Base-by-base conservation (phyloP, 2,888 invertebrate genomes). In the Netelia fuscicornis region DNA sequence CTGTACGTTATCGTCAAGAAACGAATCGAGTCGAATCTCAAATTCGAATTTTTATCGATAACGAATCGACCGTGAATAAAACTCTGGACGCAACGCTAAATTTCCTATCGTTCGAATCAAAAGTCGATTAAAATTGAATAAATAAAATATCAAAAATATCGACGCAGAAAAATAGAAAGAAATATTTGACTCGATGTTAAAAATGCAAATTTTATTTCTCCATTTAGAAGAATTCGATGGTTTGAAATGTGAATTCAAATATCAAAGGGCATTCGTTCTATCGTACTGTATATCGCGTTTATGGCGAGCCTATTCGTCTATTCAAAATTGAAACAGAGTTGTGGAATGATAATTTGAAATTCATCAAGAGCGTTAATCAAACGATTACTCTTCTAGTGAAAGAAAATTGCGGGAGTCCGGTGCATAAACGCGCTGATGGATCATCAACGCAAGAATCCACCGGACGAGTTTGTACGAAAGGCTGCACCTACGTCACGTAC, bases 401-500 rank as follows among this genome's bases (percentile, higher is more conserved):
- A 17, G 68, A 62, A 20, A 60, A 76, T 44, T 56, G 44, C 20
- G 13, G 64, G 52, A 44, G 52, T 56, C 13, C 54, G 13, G 23
- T 56, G 44, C 42, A 25, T 17, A 56, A 64, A 60, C 70, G 79
- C 6, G 9, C 58, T 23, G 58, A 75, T 42, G 20, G 62, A 25
- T 77, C 30, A 78, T 67, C 17, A 56, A 71, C 9, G n/a, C 8
- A 10, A 10, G 58, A 48, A 62, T 13, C n/a, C 37, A 37, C 13
- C 65, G 10, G 17, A 76, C 17, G 23, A 44, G 60, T 48, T 25
- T 30, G 20, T 68, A 58, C 17, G 60, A 80, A 70, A 25, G 5
- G 54, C 79, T 64, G 79, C 79, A 80, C 82, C 82, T 79, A 72
- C 60, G 65, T 82, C 82, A 82, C 85, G 82, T 85, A 80, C 82